Conservation (phyloP, 2,113 vertebrate species). For the Bubo blakistoni region DNA sequence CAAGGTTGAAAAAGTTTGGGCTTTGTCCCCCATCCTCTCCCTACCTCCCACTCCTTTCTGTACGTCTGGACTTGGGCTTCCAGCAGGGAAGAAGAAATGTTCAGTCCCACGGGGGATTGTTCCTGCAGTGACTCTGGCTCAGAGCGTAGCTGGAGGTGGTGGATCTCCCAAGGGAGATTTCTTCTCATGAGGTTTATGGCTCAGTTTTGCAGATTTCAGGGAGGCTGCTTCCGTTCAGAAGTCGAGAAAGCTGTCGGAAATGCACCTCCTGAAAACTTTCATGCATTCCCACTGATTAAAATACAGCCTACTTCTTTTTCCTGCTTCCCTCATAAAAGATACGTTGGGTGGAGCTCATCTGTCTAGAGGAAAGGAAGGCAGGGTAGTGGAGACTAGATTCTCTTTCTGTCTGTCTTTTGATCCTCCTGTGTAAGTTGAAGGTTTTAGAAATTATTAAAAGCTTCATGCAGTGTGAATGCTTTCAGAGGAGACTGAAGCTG, state of each 20-base stretch:
- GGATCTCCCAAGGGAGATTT: background rate
- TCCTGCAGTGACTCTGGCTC: background rate
- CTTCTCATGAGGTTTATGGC: background rate
- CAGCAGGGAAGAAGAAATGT: background rate
- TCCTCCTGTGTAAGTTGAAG: slow-evolving; percentile 27
- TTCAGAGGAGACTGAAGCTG: slow-evolving; percentile 21
- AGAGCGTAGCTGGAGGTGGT: background rate
- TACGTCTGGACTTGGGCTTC: background rate
- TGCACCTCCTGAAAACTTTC: background rate
- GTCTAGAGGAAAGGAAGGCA: slow-evolving; percentile 5
- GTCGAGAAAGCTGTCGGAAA: background rate
- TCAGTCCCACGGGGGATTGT: background rate
- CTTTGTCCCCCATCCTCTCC: background rate
- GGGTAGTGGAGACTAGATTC: background rate
- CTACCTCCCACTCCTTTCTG: background rate
- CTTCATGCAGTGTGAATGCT: slow-evolving; percentile 15
- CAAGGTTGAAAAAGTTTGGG: background rate
- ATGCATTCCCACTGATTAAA: background rate
- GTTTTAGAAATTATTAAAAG: slow-evolving; percentile 53
- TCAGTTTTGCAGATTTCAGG: background rate
- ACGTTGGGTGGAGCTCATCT: slow-evolving; percentile 10
- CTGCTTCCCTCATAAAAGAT: slow-evolving; percentile 1
- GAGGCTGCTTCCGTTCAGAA: background rate
- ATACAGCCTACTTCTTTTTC: background rate
- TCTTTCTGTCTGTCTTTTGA: slow-evolving; percentile 44